Evolutionary conservation across 1,140 invertebrate species (phyloP).

Genomic region (Drosophila kikkawai): DNA sequence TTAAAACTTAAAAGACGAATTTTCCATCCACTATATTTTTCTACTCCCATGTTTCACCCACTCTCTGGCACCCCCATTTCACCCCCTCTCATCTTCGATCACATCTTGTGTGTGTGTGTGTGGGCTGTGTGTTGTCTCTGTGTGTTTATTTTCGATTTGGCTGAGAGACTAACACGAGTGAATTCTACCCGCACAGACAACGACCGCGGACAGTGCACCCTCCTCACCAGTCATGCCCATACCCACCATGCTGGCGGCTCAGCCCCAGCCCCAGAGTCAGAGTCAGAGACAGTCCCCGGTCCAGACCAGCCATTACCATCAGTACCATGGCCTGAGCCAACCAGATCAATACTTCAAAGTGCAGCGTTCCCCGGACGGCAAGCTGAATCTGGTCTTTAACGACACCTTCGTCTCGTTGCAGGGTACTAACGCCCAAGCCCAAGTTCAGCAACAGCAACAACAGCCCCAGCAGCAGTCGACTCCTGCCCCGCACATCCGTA

Average conservation of each 20-base stretch:
- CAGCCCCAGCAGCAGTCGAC: conserved; percentile 1
- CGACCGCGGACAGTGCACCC: conserved; percentile 70
- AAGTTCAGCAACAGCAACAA: not conserved
- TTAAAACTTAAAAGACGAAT: conserved; percentile 1
- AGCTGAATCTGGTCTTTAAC: conserved; percentile 84
- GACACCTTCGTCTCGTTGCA: conserved; percentile 76
- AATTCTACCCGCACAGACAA: conserved; percentile 75
- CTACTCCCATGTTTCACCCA: not conserved
- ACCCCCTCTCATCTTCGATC: conserved; percentile 14
- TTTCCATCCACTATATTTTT: not conserved
- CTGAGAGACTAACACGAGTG: conserved; percentile 53
- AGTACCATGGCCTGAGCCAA: conserved; percentile 73
- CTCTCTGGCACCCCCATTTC: conserved; percentile 11
- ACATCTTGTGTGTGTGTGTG: conserved; percentile 9
- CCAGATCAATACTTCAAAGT: conserved; percentile 79
- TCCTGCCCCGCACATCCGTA: not conserved
- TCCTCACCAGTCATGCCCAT: conserved; percentile 71
- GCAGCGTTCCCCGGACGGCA: conserved; percentile 81
- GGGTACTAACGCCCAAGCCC: conserved; percentile 22
- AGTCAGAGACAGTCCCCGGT: conserved; percentile 29
- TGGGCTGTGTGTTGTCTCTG: conserved; percentile 55
- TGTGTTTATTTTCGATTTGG: conserved; percentile 33
- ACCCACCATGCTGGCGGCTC: conserved; percentile 48
- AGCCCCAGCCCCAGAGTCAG: conserved; percentile 6
- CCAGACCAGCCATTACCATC: conserved; percentile 63